phyloP scores from a whole-genome alignment of 2,797 vertebrate species.

The Chelon labrosus region DNA sequence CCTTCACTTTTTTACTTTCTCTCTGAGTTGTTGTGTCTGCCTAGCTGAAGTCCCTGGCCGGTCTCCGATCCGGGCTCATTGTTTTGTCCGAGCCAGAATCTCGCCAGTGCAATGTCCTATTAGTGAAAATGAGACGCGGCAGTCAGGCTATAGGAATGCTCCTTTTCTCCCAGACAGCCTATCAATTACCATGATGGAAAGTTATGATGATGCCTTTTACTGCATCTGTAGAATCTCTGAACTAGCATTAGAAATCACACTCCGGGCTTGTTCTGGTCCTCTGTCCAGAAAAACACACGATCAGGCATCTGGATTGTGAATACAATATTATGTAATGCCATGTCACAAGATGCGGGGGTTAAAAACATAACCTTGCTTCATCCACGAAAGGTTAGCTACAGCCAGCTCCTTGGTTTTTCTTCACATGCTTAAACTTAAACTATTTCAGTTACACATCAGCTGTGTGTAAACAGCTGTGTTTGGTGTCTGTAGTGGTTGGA shows the following conservation, averaged over 20 bases:
- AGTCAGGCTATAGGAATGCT: slow-evolving; percentile 73
- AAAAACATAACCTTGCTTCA: not conserved
- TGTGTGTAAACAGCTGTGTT: not conserved
- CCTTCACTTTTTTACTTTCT: slow-evolving; percentile 26
- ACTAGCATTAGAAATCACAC: slow-evolving; percentile 60
- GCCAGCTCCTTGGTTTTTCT: not conserved
- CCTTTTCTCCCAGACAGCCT: slow-evolving; percentile 66
- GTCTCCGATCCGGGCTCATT: slow-evolving; percentile 17
- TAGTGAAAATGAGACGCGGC: slow-evolving; percentile 70
- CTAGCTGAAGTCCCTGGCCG: slow-evolving; percentile 29
- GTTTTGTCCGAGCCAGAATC: slow-evolving; percentile 36
- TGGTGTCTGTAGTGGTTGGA: not conserved
- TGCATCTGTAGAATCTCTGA: slow-evolving; percentile 56
- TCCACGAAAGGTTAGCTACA: not conserved
- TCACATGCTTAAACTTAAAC: too few species aligned
- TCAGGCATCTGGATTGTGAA: slow-evolving; percentile 21
- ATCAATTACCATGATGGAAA: slow-evolving; percentile 74
- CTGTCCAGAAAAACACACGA: slow-evolving; percentile 32
- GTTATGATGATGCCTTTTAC: slow-evolving; percentile 67
- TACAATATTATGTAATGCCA: slow-evolving; percentile 9
- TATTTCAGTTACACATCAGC: too few species aligned
- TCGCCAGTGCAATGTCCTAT: slow-evolving; percentile 53
- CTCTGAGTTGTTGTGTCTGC: slow-evolving; percentile 65
- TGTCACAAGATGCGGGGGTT: not conserved
- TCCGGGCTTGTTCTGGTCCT: slow-evolving; percentile 34